These are phyloP conservation scores for Florisuga fusca DNA, from an alignment of 2,797 vertebrate species.

Conservation along the genomic window DNA sequence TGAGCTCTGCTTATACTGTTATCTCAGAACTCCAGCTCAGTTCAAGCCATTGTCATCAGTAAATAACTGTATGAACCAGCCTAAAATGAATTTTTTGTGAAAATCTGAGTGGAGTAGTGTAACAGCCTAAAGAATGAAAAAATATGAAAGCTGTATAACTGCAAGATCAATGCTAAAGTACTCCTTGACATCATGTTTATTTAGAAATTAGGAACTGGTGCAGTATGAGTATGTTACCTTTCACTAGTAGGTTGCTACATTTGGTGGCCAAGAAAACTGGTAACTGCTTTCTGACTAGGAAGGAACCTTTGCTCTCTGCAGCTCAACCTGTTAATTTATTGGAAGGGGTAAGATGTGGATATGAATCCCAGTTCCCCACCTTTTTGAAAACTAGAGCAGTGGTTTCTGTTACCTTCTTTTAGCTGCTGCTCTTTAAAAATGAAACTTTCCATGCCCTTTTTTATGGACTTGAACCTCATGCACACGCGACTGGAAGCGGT, in stretches of 20 bases:
- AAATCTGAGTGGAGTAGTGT: not conserved
- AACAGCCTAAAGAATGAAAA: not conserved
- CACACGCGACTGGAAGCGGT: not conserved
- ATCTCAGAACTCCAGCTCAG: not conserved
- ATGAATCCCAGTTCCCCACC: not conserved
- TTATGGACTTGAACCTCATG: not conserved
- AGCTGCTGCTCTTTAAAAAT: not conserved
- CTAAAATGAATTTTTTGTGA: not conserved
- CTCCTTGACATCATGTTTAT: too few relatives aligned
- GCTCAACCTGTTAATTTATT: not conserved
- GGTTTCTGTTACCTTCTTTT: not conserved
- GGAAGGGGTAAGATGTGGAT: not conserved
- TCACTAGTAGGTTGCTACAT: too few relatives aligned
- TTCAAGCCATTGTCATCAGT: not conserved
- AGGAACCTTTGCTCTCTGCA: not conserved
- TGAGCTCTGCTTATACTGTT: not conserved
- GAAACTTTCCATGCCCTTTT: not conserved
- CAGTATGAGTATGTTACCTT: too few relatives aligned
- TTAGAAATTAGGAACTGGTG: too few relatives aligned
- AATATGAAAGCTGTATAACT: not conserved
- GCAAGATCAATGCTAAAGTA: not conserved
- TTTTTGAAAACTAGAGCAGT: not conserved
- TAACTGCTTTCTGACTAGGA: not conserved
- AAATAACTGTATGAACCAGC: not conserved
- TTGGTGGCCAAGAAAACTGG: too few relatives aligned